A percentile compares a stretch with the other conserved stretches of the same genome.
phyloP scores from a whole-genome alignment of 2,797 vertebrate species.

The Takifugu rubripes region DNA sequence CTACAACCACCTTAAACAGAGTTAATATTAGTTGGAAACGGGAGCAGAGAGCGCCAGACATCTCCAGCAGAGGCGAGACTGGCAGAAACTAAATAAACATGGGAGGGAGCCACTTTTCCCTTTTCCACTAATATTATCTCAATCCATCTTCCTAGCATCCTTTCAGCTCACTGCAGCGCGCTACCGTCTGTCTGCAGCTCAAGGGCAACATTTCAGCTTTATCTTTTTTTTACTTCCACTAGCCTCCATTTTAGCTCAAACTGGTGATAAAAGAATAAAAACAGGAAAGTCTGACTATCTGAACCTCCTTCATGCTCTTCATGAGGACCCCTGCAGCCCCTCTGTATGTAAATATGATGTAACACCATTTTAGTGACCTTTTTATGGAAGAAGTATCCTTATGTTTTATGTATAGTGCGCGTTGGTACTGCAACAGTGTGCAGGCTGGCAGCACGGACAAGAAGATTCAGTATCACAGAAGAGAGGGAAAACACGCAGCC shows the following conservation, averaged over 20 bases:
- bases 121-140: constrained; percentile 45
- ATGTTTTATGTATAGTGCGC: no score
- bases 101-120: not conserved
- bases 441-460: constrained; percentile 1
- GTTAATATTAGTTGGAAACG: not conserved
- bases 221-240: constrained; percentile 82
- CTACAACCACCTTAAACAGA: not conserved
- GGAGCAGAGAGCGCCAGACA: not conserved
- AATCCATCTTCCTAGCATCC: constrained; percentile 44
- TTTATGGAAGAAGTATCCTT: no score
- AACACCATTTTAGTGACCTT: no score
- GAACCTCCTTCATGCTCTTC: not conserved
- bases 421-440: no score
- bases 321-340: no score
- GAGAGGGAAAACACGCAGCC: constrained; percentile 67
- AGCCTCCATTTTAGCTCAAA: constrained; percentile 54
- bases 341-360: no score
- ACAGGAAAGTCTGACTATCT: constrained; percentile 54
- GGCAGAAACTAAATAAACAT: not conserved
- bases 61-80: not conserved
- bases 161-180: constrained; percentile 37
- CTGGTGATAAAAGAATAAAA: constrained; percentile 81
- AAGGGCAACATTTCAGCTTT: constrained; percentile 67
- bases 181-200: constrained; percentile 44
- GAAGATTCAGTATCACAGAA: constrained; percentile 28